Percentiles rank a stretch among this genome's conserved stretches.
Evolutionary conservation across 2,113 vertebrate genomes (phyloP).

Genomic region (Anolis carolinensis): DNA sequence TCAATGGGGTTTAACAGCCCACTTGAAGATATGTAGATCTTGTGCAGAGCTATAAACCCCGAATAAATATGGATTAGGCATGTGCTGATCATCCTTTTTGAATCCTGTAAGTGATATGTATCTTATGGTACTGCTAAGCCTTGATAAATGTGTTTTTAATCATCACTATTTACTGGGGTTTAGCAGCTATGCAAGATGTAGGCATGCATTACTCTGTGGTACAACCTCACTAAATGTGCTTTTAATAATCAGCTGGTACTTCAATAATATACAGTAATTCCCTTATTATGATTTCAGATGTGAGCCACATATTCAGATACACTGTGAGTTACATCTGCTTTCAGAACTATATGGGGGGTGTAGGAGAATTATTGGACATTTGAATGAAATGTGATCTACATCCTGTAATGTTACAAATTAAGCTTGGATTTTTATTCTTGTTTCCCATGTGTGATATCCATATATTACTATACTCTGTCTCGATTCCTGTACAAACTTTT

Average conservation of each 20-base stretch:
- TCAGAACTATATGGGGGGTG: neutral
- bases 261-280: constrained; percentile 74
- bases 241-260: constrained; percentile 79
- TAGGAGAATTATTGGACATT: constrained; percentile 22
- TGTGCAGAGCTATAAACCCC: constrained; percentile 59
- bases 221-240: constrained; percentile 76
- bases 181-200: constrained; percentile 71
- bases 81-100: constrained; percentile 68
- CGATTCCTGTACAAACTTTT: constrained; percentile 11
- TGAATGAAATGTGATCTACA: constrained; percentile 22
- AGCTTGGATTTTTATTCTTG: constrained; percentile 4
- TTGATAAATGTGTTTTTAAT: constrained; percentile 79
- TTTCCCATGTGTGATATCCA: constrained; percentile 11
- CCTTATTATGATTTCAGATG: constrained; percentile 61
- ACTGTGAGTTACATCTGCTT: constrained; percentile 9
- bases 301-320: constrained; percentile 38
- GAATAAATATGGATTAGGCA: constrained; percentile 68
- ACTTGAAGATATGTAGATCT: constrained; percentile 60
- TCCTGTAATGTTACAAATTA: neutral
- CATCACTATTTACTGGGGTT: constrained; percentile 75
- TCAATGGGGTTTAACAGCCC: constrained; percentile 50
- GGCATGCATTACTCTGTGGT: constrained; percentile 73
- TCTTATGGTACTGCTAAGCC: constrained; percentile 54
- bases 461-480: constrained; percentile 16
- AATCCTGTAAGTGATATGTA: constrained; percentile 73